Evolutionary conservation across 2,797 vertebrate genomes (phyloP).

Genomic region (Siniperca obscura): DNA sequence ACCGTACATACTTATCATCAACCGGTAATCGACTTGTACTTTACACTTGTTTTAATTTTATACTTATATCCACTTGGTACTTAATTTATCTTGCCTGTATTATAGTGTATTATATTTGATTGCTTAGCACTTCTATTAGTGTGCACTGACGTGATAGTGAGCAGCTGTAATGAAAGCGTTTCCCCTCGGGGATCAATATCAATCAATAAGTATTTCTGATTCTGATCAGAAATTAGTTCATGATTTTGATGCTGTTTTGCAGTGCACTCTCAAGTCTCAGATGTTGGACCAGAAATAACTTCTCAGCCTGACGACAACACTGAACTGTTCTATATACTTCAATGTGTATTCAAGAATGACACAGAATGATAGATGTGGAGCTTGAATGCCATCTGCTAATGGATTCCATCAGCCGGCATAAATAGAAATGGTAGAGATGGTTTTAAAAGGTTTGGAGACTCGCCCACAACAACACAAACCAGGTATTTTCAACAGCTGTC

Average conservation of each 20-base stretch:
- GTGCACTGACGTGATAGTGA: too few species aligned
- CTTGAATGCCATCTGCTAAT: conserved; percentile 47
- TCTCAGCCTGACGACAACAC: neutral
- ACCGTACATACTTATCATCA: too few species aligned
- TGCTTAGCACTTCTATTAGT: too few species aligned
- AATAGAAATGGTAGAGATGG: conserved; percentile 25
- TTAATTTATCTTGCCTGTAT: too few species aligned
- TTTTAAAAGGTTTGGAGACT: conserved; percentile 42
- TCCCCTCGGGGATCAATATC: too few species aligned
- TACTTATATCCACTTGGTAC: too few species aligned
- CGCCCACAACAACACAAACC: conserved; percentile 20
- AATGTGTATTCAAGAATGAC: conserved; percentile 14
- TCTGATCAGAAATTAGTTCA: too few species aligned
- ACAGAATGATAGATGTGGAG: conserved; percentile 26
- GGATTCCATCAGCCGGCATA: conserved; percentile 13
- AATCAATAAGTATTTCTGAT: too few species aligned
- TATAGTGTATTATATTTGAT: too few species aligned
- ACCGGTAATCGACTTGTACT: too few species aligned
- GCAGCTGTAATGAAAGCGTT: too few species aligned
- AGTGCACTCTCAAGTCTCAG: neutral
- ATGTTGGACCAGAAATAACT: neutral
- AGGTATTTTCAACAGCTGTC: neutral
- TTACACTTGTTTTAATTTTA: too few species aligned
- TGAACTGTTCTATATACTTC: conserved; percentile 11
- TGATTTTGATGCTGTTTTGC: neutral